Evolutionary conservation across 2,797 vertebrate genomes (phyloP).

Genomic region (Helarctos malayanus): DNA sequence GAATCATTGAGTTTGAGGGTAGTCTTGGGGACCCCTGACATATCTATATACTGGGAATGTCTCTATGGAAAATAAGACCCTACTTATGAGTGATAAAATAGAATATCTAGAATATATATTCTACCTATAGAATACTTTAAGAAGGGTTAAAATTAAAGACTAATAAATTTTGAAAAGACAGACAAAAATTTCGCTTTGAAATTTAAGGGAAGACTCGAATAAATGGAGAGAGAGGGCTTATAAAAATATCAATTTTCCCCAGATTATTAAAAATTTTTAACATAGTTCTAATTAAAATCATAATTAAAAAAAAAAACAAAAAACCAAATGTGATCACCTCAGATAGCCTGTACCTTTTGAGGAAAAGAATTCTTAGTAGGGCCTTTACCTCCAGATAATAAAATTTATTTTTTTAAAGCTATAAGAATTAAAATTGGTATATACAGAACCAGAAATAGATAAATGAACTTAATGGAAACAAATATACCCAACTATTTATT

Average conservation of each 20-base stretch:
- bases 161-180: neutral
- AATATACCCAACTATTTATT: neutral
- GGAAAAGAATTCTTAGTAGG: neutral
- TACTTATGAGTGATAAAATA: slow-evolving; percentile 16
- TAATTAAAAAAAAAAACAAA: neutral
- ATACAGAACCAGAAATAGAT: neutral
- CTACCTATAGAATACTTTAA: neutral
- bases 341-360: neutral
- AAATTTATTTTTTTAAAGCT: neutral
- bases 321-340: neutral
- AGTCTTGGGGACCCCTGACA: neutral
- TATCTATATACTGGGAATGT: neutral
- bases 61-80: neutral
- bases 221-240: neutral
- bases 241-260: neutral
- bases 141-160: neutral
- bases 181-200: neutral
- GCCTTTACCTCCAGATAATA: neutral
- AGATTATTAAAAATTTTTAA: neutral
- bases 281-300: neutral
- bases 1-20: neutral
- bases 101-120: neutral
- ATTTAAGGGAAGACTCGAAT: neutral
- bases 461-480: slow-evolving; percentile 7
- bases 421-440: neutral